Conservation (phyloP, 1,140 invertebrate genomes). For the Drosophila littoralis region DNA sequence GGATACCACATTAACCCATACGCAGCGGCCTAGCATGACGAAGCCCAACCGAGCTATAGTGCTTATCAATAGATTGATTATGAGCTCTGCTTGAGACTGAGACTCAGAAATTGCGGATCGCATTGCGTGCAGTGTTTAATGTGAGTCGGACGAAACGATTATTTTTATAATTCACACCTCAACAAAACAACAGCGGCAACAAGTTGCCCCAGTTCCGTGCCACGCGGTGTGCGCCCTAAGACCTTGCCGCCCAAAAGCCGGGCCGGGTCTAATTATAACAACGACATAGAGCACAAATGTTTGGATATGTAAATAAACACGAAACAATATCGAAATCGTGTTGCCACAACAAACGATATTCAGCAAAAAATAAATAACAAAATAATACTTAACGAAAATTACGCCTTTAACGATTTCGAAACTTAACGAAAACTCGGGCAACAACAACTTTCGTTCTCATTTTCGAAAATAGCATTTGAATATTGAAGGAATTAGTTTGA, state of each 20-base stretch:
- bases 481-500: constrained; percentile 51
- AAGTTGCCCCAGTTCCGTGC: constrained; percentile 69
- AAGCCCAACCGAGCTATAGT: background rate
- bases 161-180: constrained; percentile 73
- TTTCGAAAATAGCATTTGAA: constrained; percentile 71
- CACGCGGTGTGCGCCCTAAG: constrained; percentile 48
- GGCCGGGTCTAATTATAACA: constrained; percentile 62
- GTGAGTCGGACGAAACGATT: constrained; percentile 33
- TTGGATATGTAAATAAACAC: constrained; percentile 16
- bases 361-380: constrained; percentile 61
- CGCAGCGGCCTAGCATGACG: too few relatives aligned
- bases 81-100: background rate
- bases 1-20: too few relatives aligned
- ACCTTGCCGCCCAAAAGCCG: constrained; percentile 57
- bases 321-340: constrained; percentile 39
- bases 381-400: constrained; percentile 9
- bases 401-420: constrained; percentile 61
- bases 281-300: constrained; percentile 35
- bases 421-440: constrained; percentile 33
- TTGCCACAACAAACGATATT: constrained; percentile 40
- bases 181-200: constrained; percentile 41
- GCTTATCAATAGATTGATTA: background rate
- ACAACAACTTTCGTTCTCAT: constrained; percentile 45
- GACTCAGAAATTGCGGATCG: constrained; percentile 1
- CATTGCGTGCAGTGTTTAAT: constrained; percentile 9